Evolutionary conservation across 1,140 invertebrate species (phyloP).

Genomic region (Anastatus disparis): DNA sequence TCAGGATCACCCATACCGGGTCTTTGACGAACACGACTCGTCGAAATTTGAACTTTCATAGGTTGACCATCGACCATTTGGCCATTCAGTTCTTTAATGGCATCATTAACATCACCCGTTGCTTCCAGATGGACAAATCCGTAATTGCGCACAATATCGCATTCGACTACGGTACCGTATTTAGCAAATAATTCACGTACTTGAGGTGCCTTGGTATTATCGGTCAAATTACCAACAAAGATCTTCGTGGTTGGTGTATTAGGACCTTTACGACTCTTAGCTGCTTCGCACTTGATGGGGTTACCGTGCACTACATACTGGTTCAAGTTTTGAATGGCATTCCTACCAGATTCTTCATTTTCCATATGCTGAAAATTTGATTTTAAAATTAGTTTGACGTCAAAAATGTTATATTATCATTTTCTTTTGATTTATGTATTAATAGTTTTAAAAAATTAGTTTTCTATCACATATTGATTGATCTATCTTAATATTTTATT

Average conservation of each 20-base stretch:
- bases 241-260: conserved; percentile 89
- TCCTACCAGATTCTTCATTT: conserved; percentile 88
- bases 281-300: conserved; percentile 91
- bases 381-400: too few species aligned
- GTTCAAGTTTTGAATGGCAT: conserved; percentile 92
- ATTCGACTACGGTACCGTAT: conserved; percentile 89
- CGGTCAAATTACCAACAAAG: conserved; percentile 89
- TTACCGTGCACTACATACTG: conserved; percentile 87
- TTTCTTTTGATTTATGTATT: too few species aligned
- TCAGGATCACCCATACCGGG: conserved; percentile 95
- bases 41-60: conserved; percentile 90
- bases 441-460: too few species aligned
- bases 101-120: conserved; percentile 83
- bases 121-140: conserved; percentile 91
- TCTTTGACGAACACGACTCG: conserved; percentile 88
- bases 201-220: conserved; percentile 88
- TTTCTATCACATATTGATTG: too few species aligned
- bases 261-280: conserved; percentile 84
- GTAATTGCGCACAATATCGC: conserved; percentile 91
- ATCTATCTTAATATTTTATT: too few species aligned
- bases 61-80: conserved; percentile 85
- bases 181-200: conserved; percentile 88
- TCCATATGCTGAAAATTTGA: conserved; percentile 82
- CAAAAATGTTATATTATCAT: too few species aligned
- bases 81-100: conserved; percentile 87